These are phyloP conservation scores for Nomia melanderi DNA, from an alignment of 1,140 invertebrate species.

Conservation along the genomic window DNA sequence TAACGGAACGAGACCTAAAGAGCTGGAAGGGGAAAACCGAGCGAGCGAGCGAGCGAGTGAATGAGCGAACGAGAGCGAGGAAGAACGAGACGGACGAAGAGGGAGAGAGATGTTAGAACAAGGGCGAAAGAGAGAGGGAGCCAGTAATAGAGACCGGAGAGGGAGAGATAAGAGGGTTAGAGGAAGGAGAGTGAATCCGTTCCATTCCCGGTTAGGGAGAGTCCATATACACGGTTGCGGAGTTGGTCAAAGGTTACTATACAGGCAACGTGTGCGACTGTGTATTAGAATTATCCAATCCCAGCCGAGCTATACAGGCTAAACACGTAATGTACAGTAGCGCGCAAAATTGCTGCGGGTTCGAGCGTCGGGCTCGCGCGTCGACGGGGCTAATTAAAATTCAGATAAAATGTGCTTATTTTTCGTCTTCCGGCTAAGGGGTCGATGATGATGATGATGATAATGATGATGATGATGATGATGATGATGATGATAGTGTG, in stretches of 20 bases:
- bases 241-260: conserved; percentile 71
- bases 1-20: conserved; percentile 7
- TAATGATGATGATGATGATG: too few species aligned
- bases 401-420: background rate
- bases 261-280: conserved; percentile 57
- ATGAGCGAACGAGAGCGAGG: conserved; percentile 15
- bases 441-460: too few species aligned
- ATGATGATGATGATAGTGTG: too few species aligned
- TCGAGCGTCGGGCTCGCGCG: conserved; percentile 3
- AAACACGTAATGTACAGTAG: conserved; percentile 56
- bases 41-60: background rate
- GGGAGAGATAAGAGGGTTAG: conserved; percentile 1
- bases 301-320: conserved; percentile 49
- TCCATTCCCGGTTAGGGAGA: conserved; percentile 44
- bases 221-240: conserved; percentile 58
- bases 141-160: conserved; percentile 1
- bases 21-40: background rate
- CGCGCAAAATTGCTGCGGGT: conserved; percentile 52
- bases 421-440: too few species aligned
- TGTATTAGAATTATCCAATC: conserved; percentile 75
- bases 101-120: conserved; percentile 14
- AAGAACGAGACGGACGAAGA: background rate
- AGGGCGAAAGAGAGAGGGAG: conserved; percentile 6
- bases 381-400: conserved; percentile 29
- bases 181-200: conserved; percentile 38